Evolutionary conservation across 1,140 invertebrate species (phyloP).

Genomic region (Tetranychus urticae): DNA sequence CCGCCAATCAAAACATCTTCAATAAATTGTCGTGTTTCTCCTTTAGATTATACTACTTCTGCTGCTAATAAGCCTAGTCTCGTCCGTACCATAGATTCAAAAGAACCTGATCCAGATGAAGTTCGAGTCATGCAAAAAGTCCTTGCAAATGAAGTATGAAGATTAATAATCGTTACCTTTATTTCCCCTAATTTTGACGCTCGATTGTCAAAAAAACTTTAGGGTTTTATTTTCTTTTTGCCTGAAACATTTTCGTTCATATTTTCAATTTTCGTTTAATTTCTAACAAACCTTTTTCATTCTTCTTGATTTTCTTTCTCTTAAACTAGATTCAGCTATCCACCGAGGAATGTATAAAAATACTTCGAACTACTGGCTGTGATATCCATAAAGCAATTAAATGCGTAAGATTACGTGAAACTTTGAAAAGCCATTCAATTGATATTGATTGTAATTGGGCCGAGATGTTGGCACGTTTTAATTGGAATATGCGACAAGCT

Average conservation of each 20-base stretch:
- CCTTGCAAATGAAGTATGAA: slow-evolving; percentile 45
- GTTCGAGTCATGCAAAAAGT: slow-evolving; percentile 75
- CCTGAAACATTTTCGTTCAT: background rate
- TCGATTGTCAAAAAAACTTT: too few species aligned
- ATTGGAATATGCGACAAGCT: slow-evolving; percentile 22
- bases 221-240: too few species aligned
- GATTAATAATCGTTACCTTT: background rate
- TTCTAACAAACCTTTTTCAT: background rate
- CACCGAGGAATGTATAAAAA: slow-evolving; percentile 47
- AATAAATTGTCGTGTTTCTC: slow-evolving; percentile 41
- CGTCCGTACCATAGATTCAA: background rate
- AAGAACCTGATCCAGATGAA: slow-evolving; percentile 62
- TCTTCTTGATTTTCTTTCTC: background rate
- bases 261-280: background rate
- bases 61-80: slow-evolving; percentile 44
- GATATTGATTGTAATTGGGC: slow-evolving; percentile 18
- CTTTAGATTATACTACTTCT: slow-evolving; percentile 73
- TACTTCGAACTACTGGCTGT: slow-evolving; percentile 60
- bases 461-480: slow-evolving; percentile 18
- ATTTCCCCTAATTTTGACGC: too few species aligned
- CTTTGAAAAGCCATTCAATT: slow-evolving; percentile 17
- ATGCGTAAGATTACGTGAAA: slow-evolving; percentile 25
- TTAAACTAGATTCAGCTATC: slow-evolving; percentile 32
- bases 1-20: slow-evolving; percentile 20
- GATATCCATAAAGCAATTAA: slow-evolving; percentile 73